Percentiles rank a stretch among this genome's conserved stretches.
Evolutionary conservation across 2,113 vertebrate species (phyloP).

Genomic region (Pungitius pungitius): DNA sequence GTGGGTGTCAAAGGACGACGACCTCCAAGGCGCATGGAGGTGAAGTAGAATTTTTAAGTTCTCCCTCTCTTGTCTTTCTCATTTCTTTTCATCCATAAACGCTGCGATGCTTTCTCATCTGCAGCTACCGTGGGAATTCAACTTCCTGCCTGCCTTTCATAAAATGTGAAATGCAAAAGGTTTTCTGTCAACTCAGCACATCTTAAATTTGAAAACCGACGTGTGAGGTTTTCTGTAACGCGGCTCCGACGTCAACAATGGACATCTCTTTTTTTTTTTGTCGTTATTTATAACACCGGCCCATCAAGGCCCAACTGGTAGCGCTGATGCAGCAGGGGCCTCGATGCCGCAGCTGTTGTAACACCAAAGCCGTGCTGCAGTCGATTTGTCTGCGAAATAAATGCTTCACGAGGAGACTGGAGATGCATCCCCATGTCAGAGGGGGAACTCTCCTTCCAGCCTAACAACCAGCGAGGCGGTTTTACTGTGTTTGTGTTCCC

Average conservation of each 20-base stretch:
- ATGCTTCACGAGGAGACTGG: background rate
- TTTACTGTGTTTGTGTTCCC: background rate
- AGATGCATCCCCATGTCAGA: no score
- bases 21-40: constrained; percentile 28
- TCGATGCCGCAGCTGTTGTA: background rate
- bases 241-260: background rate
- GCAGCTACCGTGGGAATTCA: constrained; percentile 5
- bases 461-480: background rate
- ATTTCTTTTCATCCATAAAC: no score
- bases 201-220: background rate
- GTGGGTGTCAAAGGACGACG: constrained; percentile 57
- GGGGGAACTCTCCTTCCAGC: no score
- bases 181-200: background rate
- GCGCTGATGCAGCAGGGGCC: background rate
- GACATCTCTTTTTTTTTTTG: background rate
- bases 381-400: background rate
- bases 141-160: background rate
- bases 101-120: background rate
- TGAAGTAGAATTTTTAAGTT: constrained; percentile 24
- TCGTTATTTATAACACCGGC: background rate
- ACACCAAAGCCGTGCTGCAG: background rate
- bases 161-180: background rate
- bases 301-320: background rate
- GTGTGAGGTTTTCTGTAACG: background rate
- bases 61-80: constrained; percentile 20